Conservation (phyloP, 2,888 invertebrate genomes). For the Caenorhabditis sp. region DNA sequence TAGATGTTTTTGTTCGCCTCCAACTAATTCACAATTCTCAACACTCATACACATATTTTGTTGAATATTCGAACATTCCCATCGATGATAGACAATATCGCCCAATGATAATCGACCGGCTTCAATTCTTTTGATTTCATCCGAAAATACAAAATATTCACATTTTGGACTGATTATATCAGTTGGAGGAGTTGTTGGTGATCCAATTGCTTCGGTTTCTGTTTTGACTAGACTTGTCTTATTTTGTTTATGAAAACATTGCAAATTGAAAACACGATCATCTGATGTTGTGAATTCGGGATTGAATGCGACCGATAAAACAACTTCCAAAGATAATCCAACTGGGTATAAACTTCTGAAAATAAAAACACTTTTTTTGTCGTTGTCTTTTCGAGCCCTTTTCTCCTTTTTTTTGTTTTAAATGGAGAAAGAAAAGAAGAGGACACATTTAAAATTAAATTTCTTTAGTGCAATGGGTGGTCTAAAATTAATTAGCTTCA, state of each 20-base stretch:
- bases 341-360: slow-evolving; percentile 53
- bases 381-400: background rate
- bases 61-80: slow-evolving; percentile 54
- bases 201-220: slow-evolving; percentile 21
- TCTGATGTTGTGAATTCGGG: slow-evolving; percentile 61
- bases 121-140: background rate
- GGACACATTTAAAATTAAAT: slow-evolving; percentile 3
- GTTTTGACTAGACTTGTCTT: background rate
- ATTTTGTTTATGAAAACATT: slow-evolving; percentile 56
- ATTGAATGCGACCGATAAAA: slow-evolving; percentile 61
- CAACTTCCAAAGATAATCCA: slow-evolving; percentile 56
- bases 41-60: slow-evolving; percentile 40
- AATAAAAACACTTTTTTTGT: background rate
- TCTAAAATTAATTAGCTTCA: background rate
- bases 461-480: slow-evolving; percentile 1
- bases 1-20: slow-evolving; percentile 47
- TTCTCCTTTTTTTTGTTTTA: background rate
- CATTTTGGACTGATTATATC: slow-evolving; percentile 37
- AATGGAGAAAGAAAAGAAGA: too few species aligned
- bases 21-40: slow-evolving; percentile 50
- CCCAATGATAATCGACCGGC: slow-evolving; percentile 41
- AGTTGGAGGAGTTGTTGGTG: slow-evolving; percentile 27
- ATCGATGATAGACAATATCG: slow-evolving; percentile 55
- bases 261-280: slow-evolving; percentile 57
- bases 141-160: slow-evolving; percentile 17